Evolutionary conservation across 1,140 invertebrate species (phyloP), one percentile per base, ranked within the genome.

Genomic region (Neodiprion lecontei): DNA sequence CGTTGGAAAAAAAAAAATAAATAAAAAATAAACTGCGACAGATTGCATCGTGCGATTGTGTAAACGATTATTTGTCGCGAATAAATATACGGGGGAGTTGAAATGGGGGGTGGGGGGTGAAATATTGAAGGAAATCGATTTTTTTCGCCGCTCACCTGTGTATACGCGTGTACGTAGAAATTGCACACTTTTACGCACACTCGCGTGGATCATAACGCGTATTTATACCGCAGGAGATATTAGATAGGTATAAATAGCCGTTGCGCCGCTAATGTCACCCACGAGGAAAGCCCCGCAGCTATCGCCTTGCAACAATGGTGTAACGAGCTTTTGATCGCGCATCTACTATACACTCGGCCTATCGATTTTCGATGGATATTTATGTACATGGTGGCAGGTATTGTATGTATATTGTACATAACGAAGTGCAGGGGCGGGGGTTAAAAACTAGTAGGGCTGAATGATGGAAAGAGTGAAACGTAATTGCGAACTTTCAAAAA

Each of bases 261-360:
- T 61, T 61, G 53, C 53, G 53, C 53, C 7, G 53, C 53, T 61
- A 61, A 61, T 61, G 53, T 61, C 53, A 61, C 53, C 53, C n/a
- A 1, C 53, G 11, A 61, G 53, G 53, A 61, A 53, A 61, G 4
- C 53, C 53, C 53, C 53, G 53, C 28, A 40, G 53, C 53, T 61
- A 61, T 61, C 53, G n/a, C n/a, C 2, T 61, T 61, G 53, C 53
- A 61, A 61, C 53, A 61, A 61, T 61, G 53, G 73, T 69, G 75
- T 70, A 77, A 78, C 74, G 73, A 77, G 77, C 74, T 78, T 78
- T 78, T 75, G 77, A 78, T 74, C 75, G 69, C 61, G 12, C 12
- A 67, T 40, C 28, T 40, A 40, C 28, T 40, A 40, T 40, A 40
- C 28, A 40, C 28, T 40, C 28, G 28, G 47, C 8, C 73, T 76